Evolutionary conservation across 2,888 invertebrate genomes (phyloP), one percentile per base, ranked within the genome.

Genomic region (Cerastis rubricosa): DNA sequence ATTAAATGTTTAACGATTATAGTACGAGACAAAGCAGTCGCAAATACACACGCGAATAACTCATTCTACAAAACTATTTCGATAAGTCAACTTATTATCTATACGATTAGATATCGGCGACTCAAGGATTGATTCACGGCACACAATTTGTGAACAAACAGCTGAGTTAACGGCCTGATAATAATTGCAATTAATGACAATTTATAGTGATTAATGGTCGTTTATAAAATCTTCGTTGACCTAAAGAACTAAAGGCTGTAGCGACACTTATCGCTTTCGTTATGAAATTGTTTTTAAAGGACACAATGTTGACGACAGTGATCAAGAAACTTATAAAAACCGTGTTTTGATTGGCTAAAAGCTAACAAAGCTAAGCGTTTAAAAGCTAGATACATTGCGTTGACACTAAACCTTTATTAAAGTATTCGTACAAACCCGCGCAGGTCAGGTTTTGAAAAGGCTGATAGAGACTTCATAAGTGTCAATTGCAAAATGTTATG

Each of bases 101-200:
- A 88, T 90, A 87, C 83, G 96, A 96, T 96, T 94, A 96, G 96
- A 96, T 96, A 96, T 92, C 89, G 91, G 86, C 85, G 86, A 86
- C 92, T 94, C 94, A 94, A 95, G 95, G 94, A 94, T 94, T 90
- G 91, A 92, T 91, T 93, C 91, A 91, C 86, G 80, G 83, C 71
- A 82, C 80, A 83, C 82, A 78, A 69, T 70, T 69, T 74, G 76
- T 69, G 70, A 76, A 66, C 71, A 80, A 81, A 74, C 74, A 77
- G 76, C 74, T 76, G 57, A 49, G 61, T 65, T 70, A 47, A 74
- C 47, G 68, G 71, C 35, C 64, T 71, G 75, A 86, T 76, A 76
- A 82, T 82, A 61, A 74, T 80, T 86, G 83, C 80, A 85, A 86
- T 87, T 85, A 87, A 85, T 80, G 83, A 81, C 83, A 85, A 78